These are phyloP conservation scores for Athrips mouffetella DNA, from an alignment of 2,888 invertebrate species.

Conservation along the genomic window DNA sequence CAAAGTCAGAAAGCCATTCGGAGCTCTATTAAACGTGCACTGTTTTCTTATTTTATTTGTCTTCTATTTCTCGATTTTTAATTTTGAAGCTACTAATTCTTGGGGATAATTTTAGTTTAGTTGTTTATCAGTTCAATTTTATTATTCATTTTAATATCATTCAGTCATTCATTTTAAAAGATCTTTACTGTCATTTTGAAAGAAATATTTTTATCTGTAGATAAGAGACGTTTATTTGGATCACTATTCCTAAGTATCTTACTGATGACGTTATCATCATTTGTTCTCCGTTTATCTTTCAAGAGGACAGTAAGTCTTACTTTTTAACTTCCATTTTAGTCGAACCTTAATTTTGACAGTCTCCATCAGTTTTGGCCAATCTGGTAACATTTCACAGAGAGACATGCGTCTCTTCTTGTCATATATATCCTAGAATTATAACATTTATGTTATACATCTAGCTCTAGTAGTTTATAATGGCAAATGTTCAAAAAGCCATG, in stretches of 20 bases:
- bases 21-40: too few species aligned
- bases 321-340: conserved; percentile 63
- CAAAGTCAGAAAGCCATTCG: too few species aligned
- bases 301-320: conserved; percentile 44
- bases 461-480: background rate
- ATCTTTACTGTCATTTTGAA: conserved; percentile 48
- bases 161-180: conserved; percentile 64
- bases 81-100: conserved; percentile 41
- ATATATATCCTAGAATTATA: conserved; percentile 82
- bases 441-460: conserved; percentile 44
- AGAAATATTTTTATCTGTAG: conserved; percentile 16
- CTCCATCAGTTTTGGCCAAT: conserved; percentile 86
- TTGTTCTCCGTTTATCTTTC: conserved; percentile 27
- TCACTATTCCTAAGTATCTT: background rate
- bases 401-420: conserved; percentile 83
- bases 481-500: conserved; percentile 27
- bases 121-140: conserved; percentile 52
- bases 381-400: conserved; percentile 85
- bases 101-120: conserved; percentile 46
- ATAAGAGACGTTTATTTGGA: background rate
- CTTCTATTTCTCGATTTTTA: background rate
- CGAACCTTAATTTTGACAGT: conserved; percentile 84
- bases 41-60: too few species aligned
- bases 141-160: conserved; percentile 49
- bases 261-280: background rate